A percentile compares a stretch with the other conserved stretches of the same genome.
phyloP scores from a whole-genome alignment of 1,140 invertebrate genomes.

The Berghia stephanieae region DNA sequence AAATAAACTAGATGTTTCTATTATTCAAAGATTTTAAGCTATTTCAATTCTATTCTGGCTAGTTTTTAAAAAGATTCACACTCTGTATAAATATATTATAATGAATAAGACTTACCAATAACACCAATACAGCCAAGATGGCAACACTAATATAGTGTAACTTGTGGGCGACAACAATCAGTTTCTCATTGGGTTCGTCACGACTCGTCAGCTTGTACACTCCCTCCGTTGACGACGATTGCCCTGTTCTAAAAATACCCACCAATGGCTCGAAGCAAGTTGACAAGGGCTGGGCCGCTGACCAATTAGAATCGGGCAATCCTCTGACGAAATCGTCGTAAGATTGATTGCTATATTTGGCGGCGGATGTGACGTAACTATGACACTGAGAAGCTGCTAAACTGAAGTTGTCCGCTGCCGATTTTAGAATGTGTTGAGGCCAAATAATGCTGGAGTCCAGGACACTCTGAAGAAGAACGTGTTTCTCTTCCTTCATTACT shows the following conservation, averaged over 20 bases:
- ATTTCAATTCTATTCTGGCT: no score
- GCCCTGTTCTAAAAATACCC: no score
- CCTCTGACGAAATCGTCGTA: background rate
- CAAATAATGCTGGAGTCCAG: constrained; percentile 3
- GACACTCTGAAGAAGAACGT: background rate
- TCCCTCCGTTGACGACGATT: no score
- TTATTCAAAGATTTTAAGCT: no score
- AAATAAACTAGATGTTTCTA: no score
- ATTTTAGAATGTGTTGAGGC: background rate
- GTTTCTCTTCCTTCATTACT: no score
- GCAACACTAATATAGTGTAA: constrained; percentile 48
- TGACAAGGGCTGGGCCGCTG: background rate
- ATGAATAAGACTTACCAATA: constrained; percentile 38
- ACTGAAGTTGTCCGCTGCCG: background rate
- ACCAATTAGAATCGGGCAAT: background rate
- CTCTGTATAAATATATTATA: background rate
- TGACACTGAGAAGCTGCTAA: background rate
- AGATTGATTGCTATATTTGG: background rate
- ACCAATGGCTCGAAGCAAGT: background rate
- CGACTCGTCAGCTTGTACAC: constrained; percentile 6
- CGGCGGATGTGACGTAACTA: background rate
- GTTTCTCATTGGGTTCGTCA: constrained; percentile 26
- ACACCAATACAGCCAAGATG: constrained; percentile 45
- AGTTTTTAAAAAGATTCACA: no score
- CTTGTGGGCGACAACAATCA: constrained; percentile 39